Conservation (phyloP, 2,113 vertebrate genomes). For the Psettodes erumei region DNA sequence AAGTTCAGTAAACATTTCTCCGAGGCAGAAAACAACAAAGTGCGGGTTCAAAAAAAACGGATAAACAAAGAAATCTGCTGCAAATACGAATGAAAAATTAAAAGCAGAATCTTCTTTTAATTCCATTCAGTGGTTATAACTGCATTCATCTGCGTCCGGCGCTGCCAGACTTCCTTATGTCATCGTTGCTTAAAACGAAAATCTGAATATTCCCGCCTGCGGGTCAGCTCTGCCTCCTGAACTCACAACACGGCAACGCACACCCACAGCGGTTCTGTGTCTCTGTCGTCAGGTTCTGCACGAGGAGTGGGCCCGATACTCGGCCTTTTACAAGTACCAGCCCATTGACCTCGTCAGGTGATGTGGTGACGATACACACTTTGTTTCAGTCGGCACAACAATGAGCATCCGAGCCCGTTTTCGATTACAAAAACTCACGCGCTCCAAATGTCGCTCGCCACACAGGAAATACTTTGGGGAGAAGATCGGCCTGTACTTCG, state of each 20-base stretch:
- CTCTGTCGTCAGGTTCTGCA: slow-evolving; percentile 86
- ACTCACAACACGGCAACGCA: slow-evolving; percentile 26
- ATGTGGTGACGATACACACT: neutral
- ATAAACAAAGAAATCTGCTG: neutral
- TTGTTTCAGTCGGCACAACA: too few relatives aligned
- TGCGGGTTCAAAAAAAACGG: too few relatives aligned
- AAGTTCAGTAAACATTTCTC: slow-evolving; percentile 48
- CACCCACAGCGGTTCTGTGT: slow-evolving; percentile 40
- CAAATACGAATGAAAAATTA: neutral
- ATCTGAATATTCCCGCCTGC: slow-evolving; percentile 39
- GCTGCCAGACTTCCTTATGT: neutral
- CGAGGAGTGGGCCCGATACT: slow-evolving; percentile 95
- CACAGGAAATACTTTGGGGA: slow-evolving; percentile 99
- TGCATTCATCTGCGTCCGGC: too few relatives aligned
- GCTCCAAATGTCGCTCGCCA: too few relatives aligned
- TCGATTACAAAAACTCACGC: too few relatives aligned
- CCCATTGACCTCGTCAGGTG: slow-evolving; percentile 97
- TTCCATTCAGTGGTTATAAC: too few relatives aligned
- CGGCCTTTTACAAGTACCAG: slow-evolving; percentile 97
- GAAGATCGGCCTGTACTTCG: slow-evolving; percentile 98
- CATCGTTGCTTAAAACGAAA: too few relatives aligned
- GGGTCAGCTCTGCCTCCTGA: slow-evolving; percentile 82
- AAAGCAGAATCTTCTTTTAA: neutral
- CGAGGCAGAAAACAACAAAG: slow-evolving; percentile 25
- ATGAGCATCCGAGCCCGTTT: too few relatives aligned